A percentile compares a stretch with the other conserved stretches of the same genome.
Conservation (phyloP, 2,113 vertebrate genomes). For the Colaptes auratus region DNA sequence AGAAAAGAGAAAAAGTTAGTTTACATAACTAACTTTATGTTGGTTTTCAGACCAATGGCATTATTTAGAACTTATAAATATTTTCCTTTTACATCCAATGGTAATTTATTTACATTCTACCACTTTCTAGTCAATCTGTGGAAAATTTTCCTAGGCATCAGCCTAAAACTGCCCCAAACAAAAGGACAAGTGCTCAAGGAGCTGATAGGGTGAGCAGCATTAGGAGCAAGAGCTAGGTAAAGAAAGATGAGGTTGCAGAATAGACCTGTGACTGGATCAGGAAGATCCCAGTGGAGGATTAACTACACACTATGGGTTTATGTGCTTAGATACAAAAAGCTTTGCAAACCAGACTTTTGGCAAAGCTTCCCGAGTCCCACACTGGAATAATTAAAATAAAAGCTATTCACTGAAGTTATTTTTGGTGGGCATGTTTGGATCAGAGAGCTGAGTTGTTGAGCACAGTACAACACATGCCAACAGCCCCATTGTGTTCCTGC, state of each 20-base stretch:
- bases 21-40: too few relatives aligned
- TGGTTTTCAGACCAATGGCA: too few relatives aligned
- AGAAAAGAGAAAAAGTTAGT: too few relatives aligned
- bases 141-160: too few relatives aligned
- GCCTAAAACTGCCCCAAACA: too few relatives aligned
- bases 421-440: conserved; percentile 70
- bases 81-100: too few relatives aligned
- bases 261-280: not conserved
- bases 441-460: conserved; percentile 54
- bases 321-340: conserved; percentile 53
- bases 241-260: conserved; percentile 31
- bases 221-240: conserved; percentile 12
- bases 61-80: too few relatives aligned
- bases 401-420: conserved; percentile 68
- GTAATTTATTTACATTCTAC: too few relatives aligned
- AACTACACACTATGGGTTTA: too few relatives aligned
- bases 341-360: conserved; percentile 62
- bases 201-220: not conserved
- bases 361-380: conserved; percentile 44
- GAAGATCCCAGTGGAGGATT: conserved; percentile 23
- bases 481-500: conserved; percentile 40
- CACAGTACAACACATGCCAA: conserved; percentile 45
- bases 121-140: too few relatives aligned
- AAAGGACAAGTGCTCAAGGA: not conserved
- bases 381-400: conserved; percentile 68